phyloP scores from a whole-genome alignment of 2,797 vertebrate genomes.

The Erethizon dorsatum region DNA sequence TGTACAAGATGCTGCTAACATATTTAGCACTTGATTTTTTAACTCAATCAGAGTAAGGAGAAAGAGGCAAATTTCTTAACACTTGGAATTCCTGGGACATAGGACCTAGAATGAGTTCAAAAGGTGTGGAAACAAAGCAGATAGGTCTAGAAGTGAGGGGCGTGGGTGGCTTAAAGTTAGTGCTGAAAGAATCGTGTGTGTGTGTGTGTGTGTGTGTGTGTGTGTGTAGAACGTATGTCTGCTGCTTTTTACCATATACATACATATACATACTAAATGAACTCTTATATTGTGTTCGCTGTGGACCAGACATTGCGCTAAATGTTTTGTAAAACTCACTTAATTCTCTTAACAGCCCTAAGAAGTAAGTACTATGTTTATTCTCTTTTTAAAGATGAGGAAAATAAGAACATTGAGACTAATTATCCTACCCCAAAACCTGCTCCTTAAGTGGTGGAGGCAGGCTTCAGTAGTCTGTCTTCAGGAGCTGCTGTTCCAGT shows the following conservation, averaged over 20 bases:
- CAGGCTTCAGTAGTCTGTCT: neutral
- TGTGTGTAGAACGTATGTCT: neutral
- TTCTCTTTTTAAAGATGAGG: constrained; percentile 2
- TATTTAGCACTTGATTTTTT: neutral
- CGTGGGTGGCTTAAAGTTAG: neutral
- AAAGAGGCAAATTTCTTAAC: neutral
- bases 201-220: neutral
- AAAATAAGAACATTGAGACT: neutral
- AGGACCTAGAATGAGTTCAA: neutral
- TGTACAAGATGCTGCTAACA: neutral
- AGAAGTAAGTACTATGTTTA: neutral
- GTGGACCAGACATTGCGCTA: neutral
- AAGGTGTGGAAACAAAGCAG: neutral
- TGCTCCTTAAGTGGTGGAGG: neutral
- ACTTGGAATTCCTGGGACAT: neutral
- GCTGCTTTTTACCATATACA: neutral
- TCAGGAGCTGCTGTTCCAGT: no score
- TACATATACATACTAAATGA: neutral
- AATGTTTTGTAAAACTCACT: constrained; percentile 41
- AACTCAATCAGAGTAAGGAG: neutral
- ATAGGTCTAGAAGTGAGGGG: neutral
- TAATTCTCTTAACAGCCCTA: neutral
- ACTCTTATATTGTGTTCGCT: neutral
- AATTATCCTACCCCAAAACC: neutral
- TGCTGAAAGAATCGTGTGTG: neutral